These are phyloP conservation scores for Actinia equina DNA, from an alignment of 64 coral and sea anemone species.

Conservation along the genomic window DNA sequence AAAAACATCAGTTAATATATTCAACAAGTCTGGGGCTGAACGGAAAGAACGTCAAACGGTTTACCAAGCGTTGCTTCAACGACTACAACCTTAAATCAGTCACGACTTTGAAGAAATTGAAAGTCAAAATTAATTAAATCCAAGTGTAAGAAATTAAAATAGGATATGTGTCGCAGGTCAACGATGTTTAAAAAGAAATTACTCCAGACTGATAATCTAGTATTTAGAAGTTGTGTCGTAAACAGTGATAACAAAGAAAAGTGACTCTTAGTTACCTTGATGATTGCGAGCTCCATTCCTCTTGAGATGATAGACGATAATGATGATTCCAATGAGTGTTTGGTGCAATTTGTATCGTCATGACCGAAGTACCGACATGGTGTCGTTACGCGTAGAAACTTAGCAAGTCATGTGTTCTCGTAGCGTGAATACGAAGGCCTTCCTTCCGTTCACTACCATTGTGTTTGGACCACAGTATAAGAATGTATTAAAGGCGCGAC, in stretches of 20 bases:
- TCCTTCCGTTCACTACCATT: conserved; percentile 15
- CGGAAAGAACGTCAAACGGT: not conserved
- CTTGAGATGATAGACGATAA: not conserved
- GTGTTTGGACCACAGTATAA: not conserved
- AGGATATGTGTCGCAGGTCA: not conserved
- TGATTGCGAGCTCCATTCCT: not conserved
- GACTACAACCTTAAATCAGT: not conserved
- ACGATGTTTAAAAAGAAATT: conserved; percentile 11
- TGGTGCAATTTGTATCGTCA: not conserved
- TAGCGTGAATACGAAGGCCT: not conserved
- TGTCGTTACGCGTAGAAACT: not conserved
- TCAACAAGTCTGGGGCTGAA: not conserved
- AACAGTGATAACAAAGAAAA: conserved; percentile 12
- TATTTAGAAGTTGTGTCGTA: not conserved
- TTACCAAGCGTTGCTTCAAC: not conserved
- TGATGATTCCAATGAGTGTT: not conserved
- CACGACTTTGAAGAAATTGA: not conserved
- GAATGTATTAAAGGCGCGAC: not conserved
- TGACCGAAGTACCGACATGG: not conserved
- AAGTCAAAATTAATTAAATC: not conserved
- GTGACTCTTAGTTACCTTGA: not conserved
- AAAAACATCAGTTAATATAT: conserved; percentile 1
- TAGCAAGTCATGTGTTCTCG: not conserved
- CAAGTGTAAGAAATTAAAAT: not conserved
- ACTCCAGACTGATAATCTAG: not conserved